Evolutionary conservation across 2,888 invertebrate genomes (phyloP).

Genomic region (Pocota personata): DNA sequence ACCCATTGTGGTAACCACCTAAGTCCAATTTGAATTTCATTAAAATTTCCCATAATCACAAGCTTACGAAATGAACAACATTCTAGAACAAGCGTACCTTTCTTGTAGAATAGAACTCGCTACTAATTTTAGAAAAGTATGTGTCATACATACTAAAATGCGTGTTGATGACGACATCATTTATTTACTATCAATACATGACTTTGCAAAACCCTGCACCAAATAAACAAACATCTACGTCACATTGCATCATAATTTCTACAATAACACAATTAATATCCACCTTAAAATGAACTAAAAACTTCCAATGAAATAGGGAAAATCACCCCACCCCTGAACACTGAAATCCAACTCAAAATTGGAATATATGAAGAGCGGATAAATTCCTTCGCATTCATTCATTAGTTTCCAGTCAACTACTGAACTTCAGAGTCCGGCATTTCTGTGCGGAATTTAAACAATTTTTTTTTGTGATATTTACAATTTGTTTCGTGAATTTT

Average conservation of each 20-base stretch:
- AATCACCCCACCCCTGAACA: slow-evolving; percentile 22
- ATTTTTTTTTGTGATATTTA: slow-evolving; percentile 51
- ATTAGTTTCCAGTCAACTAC: slow-evolving; percentile 67
- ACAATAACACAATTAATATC: background rate
- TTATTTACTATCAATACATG: background rate
- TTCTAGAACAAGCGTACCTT: background rate
- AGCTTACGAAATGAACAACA: no score
- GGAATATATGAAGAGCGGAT: slow-evolving; percentile 66
- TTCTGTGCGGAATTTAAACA: slow-evolving; percentile 22
- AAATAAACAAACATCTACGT: background rate
- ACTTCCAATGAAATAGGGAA: slow-evolving; percentile 27
- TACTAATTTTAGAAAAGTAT: background rate
- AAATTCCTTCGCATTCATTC: slow-evolving; percentile 64
- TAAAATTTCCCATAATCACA: no score
- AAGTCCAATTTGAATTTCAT: no score
- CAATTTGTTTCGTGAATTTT: slow-evolving; percentile 42
- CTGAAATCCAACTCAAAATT: slow-evolving; percentile 15
- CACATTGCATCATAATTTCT: background rate
- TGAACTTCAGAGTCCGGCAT: slow-evolving; percentile 35
- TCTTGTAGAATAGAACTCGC: background rate
- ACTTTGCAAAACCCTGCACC: background rate
- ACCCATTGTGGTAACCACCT: no score
- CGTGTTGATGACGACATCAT: slow-evolving; percentile 17
- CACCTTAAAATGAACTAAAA: slow-evolving; percentile 28
- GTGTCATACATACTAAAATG: background rate